Base-by-base conservation (phyloP, 2,113 vertebrate genomes). In the Shinisaurus crocodilurus region DNA sequence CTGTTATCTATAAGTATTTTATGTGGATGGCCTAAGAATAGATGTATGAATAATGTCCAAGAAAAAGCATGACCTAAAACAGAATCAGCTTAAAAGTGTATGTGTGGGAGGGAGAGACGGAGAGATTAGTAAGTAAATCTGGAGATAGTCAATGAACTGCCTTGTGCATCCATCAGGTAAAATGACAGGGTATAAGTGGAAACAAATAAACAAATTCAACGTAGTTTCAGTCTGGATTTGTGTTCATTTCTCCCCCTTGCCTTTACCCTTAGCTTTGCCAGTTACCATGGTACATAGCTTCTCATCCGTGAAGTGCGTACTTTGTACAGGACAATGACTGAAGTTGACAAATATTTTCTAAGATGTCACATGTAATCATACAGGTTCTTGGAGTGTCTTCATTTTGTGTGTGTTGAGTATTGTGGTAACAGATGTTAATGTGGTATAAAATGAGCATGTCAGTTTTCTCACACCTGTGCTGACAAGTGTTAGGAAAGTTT, bases 301-400 rank as follows among this genome's bases (percentile, higher is more conserved):
- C 89, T 91, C 83, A 86, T 94, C 74, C 91, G 70, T 83, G 94
- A 90, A 93, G 90, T 77, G 91, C 89, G 85, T 93, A 86, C 40
- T 95, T 43, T 95, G 82, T 85, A 75, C 45, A 90, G 77, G 88
- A 96, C 91, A 95, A 89, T 95, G 93, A 96, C 94, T 95, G 91
- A 95, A 96, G 77, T 63, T 94, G 96, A 97, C 93, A 97, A 95
- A 95, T 94, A 82, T 95, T 96, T 96, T 94, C 91, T 90, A 75
- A 90, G 69, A 94, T 97, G 96, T 97, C 96, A 95, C 84, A 96
- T 94, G 12, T 25, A 93, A 96, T 97, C 93, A 96, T 3, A 10
- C 60, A 89, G n/a, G 65, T 96, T 93, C 81, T 90, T 90, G 90
- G 0, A 1, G 23, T 79, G 89, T 82, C 90, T 92, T 93, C 82